These are phyloP conservation scores for Ginglymostoma cirratum DNA, from an alignment of 2,113 vertebrate species.

Conservation along the genomic window DNA sequence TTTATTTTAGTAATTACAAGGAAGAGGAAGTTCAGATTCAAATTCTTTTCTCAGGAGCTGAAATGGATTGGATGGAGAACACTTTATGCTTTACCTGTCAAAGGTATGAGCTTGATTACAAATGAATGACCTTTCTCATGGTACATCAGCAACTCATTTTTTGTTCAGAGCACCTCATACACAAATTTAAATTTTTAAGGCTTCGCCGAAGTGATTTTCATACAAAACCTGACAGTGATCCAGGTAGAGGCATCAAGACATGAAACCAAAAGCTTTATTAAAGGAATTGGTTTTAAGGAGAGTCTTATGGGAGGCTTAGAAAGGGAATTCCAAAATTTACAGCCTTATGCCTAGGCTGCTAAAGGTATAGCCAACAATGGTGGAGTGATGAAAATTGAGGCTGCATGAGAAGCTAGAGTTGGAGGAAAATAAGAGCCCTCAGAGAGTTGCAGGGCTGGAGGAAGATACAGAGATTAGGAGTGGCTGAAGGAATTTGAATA, in stretches of 20 bases:
- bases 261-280: background rate
- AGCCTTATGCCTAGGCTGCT: background rate
- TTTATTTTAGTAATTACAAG: background rate
- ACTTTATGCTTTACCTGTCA: background rate
- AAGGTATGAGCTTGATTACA: background rate
- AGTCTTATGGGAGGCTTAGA: background rate
- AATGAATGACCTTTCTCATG: background rate
- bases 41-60: background rate
- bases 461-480: background rate
- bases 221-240: background rate
- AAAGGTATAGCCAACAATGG: background rate
- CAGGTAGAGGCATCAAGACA: background rate
- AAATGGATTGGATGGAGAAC: background rate
- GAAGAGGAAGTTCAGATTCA: background rate
- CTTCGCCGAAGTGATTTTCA: background rate
- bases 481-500: background rate
- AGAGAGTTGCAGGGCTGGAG: background rate
- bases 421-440: background rate
- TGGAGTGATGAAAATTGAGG: background rate
- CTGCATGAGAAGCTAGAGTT: background rate
- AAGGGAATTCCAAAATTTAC: background rate
- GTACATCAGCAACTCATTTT: background rate
- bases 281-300: background rate
- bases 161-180: too few species aligned
- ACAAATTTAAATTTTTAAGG: too few species aligned